Conservation (phyloP, 2,888 invertebrate species). For the Temnothorax ravouxi region DNA sequence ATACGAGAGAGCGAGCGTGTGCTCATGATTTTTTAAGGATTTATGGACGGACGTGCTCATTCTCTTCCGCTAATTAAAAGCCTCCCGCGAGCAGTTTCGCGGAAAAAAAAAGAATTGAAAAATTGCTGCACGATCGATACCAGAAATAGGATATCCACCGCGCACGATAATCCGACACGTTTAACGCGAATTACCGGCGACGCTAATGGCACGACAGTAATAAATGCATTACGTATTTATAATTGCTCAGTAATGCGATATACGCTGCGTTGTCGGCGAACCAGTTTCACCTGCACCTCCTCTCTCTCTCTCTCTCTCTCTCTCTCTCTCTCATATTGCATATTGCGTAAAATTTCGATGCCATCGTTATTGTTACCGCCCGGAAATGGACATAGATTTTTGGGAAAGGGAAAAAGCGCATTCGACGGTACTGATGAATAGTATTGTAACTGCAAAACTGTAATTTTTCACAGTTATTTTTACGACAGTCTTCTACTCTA, state of each 20-base stretch:
- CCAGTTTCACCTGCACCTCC: neutral
- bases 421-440: constrained; percentile 5
- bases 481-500: neutral
- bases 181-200: constrained; percentile 33
- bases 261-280: neutral
- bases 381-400: constrained; percentile 19
- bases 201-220: constrained; percentile 6
- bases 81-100: neutral
- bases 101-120: neutral
- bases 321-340: neutral
- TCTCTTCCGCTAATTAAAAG: constrained; percentile 42
- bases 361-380: constrained; percentile 2
- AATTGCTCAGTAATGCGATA: constrained; percentile 38
- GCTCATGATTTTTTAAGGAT: constrained; percentile 45
- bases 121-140: constrained; percentile 20
- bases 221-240: constrained; percentile 47
- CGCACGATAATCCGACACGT: constrained; percentile 31
- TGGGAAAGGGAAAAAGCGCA: neutral
- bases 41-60: constrained; percentile 41
- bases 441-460: neutral
- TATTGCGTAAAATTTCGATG: constrained; percentile 20
- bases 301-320: neutral
- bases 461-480: neutral
- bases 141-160: neutral
- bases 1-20: constrained; percentile 6